These are phyloP conservation scores for Neoascia interrupta DNA, from an alignment of 2,888 invertebrate species.

Conservation along the genomic window DNA sequence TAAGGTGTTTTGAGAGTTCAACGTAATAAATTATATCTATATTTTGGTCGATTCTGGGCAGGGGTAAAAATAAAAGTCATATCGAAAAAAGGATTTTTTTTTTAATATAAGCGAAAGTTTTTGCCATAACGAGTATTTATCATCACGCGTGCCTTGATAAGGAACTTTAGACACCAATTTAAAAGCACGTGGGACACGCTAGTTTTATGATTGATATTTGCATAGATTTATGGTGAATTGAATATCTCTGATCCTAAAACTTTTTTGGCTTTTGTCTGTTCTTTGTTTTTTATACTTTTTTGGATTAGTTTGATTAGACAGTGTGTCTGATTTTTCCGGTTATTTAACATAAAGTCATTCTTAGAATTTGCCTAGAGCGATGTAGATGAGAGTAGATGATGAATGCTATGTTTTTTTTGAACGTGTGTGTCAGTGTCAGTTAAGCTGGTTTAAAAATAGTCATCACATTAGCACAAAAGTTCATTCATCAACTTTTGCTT, in stretches of 20 bases:
- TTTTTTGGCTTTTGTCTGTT: not conserved
- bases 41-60: no score
- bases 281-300: not conserved
- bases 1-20: no score
- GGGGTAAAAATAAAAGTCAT: no score
- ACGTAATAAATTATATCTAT: no score
- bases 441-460: no score
- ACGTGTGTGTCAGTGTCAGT: no score
- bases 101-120: constrained; percentile 2
- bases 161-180: not conserved
- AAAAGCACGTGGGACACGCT: not conserved
- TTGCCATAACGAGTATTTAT: no score
- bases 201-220: constrained; percentile 8
- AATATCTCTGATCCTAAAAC: constrained; percentile 16
- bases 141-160: not conserved
- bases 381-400: no score
- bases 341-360: constrained; percentile 12
- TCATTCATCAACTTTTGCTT: no score
- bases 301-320: not conserved
- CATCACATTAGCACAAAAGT: no score
- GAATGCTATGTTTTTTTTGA: no score
- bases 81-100: no score
- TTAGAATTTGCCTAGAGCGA: not conserved
- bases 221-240: not conserved
- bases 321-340: constrained; percentile 9